Percentiles rank a stretch among this genome's conserved stretches.
Conservation (phyloP, 2,797 vertebrate genomes). For the Dryobates pubescens region DNA sequence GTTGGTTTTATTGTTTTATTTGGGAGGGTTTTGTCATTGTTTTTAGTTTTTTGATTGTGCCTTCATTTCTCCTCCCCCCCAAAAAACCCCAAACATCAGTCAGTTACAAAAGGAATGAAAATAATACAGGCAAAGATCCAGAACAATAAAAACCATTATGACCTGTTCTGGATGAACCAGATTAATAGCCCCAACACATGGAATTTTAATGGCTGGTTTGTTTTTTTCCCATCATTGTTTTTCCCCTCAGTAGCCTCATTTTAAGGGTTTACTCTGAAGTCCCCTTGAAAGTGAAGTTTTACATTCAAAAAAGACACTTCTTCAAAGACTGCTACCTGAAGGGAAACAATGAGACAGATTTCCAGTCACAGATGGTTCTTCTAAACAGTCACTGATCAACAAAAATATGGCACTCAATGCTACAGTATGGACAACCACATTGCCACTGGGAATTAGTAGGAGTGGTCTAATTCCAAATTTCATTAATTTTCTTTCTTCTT, state of each 20-base stretch:
- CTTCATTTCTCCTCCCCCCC: no score
- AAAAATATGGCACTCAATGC: neutral
- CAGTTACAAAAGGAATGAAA: neutral
- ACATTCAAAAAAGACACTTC: slow-evolving; percentile 13
- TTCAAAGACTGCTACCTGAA: slow-evolving; percentile 61
- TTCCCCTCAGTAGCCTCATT: neutral
- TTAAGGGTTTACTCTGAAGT: slow-evolving; percentile 25
- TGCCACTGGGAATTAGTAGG: slow-evolving; percentile 38
- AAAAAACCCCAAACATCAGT: neutral
- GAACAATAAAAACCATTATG: neutral
- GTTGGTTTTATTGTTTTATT: no score
- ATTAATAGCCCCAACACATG: neutral
- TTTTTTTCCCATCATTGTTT: neutral
- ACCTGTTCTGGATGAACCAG: neutral
- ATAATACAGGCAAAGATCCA: neutral
- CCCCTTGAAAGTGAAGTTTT: slow-evolving; percentile 12
- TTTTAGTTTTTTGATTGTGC: neutral
- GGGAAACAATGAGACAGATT: slow-evolving; percentile 50
- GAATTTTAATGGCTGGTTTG: neutral
- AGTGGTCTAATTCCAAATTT: slow-evolving; percentile 38
- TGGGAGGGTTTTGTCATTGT: neutral
- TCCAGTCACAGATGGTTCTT: slow-evolving; percentile 54
- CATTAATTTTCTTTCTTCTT: slow-evolving; percentile 42
- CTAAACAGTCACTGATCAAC: neutral
- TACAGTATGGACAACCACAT: slow-evolving; percentile 14